Conservation (phyloP, 1,140 invertebrate genomes). For the Sycophila sp. region DNA sequence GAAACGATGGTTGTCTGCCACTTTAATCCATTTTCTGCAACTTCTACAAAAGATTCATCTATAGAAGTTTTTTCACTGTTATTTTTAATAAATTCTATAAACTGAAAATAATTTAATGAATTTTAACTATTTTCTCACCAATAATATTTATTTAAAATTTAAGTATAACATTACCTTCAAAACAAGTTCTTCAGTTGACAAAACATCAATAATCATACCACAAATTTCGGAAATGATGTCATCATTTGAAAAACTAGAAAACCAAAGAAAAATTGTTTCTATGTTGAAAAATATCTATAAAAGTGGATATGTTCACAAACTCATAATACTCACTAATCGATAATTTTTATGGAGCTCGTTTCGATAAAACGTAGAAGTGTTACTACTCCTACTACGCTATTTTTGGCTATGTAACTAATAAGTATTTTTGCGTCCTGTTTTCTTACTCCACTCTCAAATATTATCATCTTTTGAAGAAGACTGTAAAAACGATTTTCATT, state of each 20-base stretch:
- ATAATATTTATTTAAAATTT: not conserved
- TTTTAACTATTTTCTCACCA: not conserved
- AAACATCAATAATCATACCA: not conserved
- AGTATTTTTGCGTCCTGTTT: not conserved
- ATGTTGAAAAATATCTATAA: not conserved
- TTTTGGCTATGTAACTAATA: not conserved
- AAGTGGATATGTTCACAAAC: not conserved
- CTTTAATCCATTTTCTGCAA: not conserved
- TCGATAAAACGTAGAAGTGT: not conserved
- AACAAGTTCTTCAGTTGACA: not conserved
- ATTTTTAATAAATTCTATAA: not conserved
- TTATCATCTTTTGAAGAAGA: not conserved
- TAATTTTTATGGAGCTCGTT: not conserved
- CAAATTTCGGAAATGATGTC: not conserved
- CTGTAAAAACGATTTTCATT: not conserved
- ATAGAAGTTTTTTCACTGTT: not conserved
- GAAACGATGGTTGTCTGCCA: not conserved
- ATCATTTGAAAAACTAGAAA: not conserved
- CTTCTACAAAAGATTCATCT: not conserved
- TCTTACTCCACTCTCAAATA: not conserved
- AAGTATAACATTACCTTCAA: not conserved
- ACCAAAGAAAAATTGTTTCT: not conserved
- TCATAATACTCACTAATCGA: not conserved
- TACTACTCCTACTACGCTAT: not conserved
- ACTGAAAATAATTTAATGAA: not conserved